A percentile compares a stretch with the other conserved stretches of the same genome.
Evolutionary conservation across 2,888 invertebrate genomes (phyloP).

Genomic region (Apeira syringaria): DNA sequence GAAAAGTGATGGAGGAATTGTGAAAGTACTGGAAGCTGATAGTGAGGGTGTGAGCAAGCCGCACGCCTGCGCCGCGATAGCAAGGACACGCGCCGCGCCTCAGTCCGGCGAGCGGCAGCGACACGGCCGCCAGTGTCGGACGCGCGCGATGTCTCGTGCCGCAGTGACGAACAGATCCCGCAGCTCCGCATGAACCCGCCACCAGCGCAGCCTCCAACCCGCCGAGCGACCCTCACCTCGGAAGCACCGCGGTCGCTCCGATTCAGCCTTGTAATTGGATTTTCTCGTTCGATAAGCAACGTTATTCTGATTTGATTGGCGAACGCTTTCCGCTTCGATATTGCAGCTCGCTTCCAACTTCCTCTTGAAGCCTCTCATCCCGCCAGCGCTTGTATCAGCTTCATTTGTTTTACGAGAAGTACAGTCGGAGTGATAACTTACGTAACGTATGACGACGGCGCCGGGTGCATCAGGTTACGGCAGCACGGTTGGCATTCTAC

Average conservation of each 20-base stretch:
- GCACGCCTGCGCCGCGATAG: slow-evolving; percentile 65
- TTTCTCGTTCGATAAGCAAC: slow-evolving; percentile 77
- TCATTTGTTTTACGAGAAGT: slow-evolving; percentile 54
- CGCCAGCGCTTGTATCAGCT: slow-evolving; percentile 68
- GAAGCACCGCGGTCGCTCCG: slow-evolving; percentile 79
- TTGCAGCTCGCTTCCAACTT: slow-evolving; percentile 71
- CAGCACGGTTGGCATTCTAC: slow-evolving; percentile 50
- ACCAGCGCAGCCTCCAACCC: slow-evolving; percentile 49
- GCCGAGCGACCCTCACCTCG: slow-evolving; percentile 70
- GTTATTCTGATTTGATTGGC: slow-evolving; percentile 75
- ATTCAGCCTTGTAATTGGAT: slow-evolving; percentile 82
- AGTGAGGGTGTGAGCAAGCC: slow-evolving; percentile 64
- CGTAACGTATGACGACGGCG: slow-evolving; percentile 64
- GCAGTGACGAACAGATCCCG: slow-evolving; percentile 52
- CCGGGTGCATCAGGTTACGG: slow-evolving; percentile 63
- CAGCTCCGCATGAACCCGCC: slow-evolving; percentile 64
- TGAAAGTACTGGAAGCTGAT: slow-evolving; percentile 58
- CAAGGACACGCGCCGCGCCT: slow-evolving; percentile 77
- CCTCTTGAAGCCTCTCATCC: slow-evolving; percentile 52
- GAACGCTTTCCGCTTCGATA: slow-evolving; percentile 77
- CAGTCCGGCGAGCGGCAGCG: slow-evolving; percentile 74
- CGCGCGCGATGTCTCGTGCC: slow-evolving; percentile 61
- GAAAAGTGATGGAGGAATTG: slow-evolving; percentile 38
- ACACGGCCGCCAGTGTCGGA: slow-evolving; percentile 63
- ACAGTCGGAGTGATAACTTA: slow-evolving; percentile 57